These are phyloP conservation scores for Arothron firmamentum DNA, from an alignment of 2,113 vertebrate species.

Conservation along the genomic window DNA sequence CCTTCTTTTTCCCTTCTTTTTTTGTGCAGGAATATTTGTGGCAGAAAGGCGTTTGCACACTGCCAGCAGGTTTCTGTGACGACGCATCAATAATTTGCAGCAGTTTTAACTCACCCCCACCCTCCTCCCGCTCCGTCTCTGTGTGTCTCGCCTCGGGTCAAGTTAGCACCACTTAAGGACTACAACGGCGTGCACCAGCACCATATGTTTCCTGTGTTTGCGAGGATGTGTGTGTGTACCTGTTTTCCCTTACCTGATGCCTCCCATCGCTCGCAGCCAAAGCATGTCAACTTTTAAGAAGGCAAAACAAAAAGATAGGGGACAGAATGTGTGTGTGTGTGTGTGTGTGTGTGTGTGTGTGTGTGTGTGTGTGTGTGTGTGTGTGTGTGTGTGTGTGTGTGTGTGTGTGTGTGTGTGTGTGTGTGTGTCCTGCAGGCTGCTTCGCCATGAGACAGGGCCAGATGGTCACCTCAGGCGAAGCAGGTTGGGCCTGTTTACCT, in stretches of 20 bases:
- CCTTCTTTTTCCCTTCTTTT: conserved; percentile 39
- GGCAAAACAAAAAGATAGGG: conserved; percentile 67
- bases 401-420: conserved; percentile 28
- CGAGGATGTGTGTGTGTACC: conserved; percentile 19
- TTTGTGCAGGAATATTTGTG: conserved; percentile 10
- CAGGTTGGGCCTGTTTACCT: conserved; percentile 77
- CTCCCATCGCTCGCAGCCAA: conserved; percentile 70
- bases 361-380: conserved; percentile 45
- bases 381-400: conserved; percentile 50
- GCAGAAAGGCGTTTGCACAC: conserved; percentile 7
- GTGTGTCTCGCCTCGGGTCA: conserved; percentile 70
- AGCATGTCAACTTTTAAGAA: conserved; percentile 72
- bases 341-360: conserved; percentile 32
- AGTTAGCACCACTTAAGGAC: conserved; percentile 72
- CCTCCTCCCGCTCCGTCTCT: conserved; percentile 30
- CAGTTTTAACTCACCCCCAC: conserved; percentile 47
- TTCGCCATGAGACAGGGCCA: conserved; percentile 70
- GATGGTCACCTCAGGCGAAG: conserved; percentile 77
- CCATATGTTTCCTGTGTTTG: conserved; percentile 62
- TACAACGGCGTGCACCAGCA: conserved; percentile 58
- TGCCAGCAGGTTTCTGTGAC: conserved; percentile 63
- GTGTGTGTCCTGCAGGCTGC: conserved; percentile 55
- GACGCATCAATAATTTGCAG: conserved; percentile 71
- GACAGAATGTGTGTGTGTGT: conserved; percentile 64
- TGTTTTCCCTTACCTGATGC: conserved; percentile 65